Base-by-base conservation (phyloP, 1,140 invertebrate genomes). In the Thalassaphorura encarpata region DNA sequence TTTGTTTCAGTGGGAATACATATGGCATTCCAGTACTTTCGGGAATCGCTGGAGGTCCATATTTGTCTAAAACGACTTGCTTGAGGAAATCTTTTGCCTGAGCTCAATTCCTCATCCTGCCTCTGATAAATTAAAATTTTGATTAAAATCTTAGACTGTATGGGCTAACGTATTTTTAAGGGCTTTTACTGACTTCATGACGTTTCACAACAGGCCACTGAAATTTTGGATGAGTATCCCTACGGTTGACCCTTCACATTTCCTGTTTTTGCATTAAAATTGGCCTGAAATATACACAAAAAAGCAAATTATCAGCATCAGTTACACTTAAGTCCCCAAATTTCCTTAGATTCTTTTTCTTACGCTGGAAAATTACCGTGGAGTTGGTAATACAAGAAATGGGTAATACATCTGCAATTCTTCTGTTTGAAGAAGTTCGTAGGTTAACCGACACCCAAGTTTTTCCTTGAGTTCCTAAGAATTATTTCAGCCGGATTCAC, bases 31-130 rank as follows among this genome's bases (percentile, higher is more conserved):
- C 64, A 24, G 69, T 67, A 28, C 70, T 71, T 54, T 70, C 68
- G 59, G 70, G 66, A 56, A 76, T 51, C 16, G 50, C 74, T 66
- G 40, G 73, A 47, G 62, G 67, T 18, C 75, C 77, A 67, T 76
- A 80, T 66, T 78, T 80, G 27, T 88, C 79, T 55, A 83, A 70
- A 13, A 86, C 72, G 0, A 87, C 72, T 77, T 94, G 83, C 68
- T 85, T 75, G 18, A 97, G 66, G 72, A 95, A 96, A 49, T 80
- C 73, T 70, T 78, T 95, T 97, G 64, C 91, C 85, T 43, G 69
- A 18, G 0, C 86, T 91, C 16, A 96, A 62, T 16, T 77, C 67
- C 66, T 91, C 85, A 63, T 85, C 73, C 65, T 75, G 73, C 52
- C 73, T 65, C 84, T 87, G 62, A n/a, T n/a, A 61, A 60, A 56